These are phyloP conservation scores for Cuculus canorus DNA, from an alignment of 2,797 vertebrate genomes.

Conservation along the genomic window DNA sequence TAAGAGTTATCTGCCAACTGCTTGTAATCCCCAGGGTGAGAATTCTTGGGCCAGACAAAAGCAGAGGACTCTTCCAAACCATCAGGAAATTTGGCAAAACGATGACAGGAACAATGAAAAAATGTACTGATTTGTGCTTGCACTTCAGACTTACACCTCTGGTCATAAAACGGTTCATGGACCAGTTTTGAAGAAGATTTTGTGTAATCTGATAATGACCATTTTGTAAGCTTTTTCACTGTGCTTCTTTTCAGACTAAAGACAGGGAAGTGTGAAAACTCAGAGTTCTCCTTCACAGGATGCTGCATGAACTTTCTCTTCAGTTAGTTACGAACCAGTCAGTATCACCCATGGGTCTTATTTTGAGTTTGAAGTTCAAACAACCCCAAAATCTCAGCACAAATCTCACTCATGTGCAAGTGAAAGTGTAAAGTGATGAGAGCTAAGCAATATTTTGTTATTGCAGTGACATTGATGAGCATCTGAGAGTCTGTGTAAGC, in stretches of 20 bases:
- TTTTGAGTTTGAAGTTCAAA: not conserved
- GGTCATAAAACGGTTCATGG: slow-evolving; percentile 14
- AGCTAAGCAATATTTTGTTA: not conserved
- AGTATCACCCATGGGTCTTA: not conserved
- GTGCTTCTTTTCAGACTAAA: not conserved
- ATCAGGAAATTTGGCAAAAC: slow-evolving; percentile 10
- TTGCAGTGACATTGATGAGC: not conserved
- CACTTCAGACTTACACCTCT: not conserved
- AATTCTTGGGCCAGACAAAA: slow-evolving; percentile 11
- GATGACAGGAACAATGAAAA: slow-evolving; percentile 10
- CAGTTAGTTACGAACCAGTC: not conserved
- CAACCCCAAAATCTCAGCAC: not conserved
- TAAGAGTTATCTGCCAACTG: not conserved
- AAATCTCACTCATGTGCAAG: not conserved
- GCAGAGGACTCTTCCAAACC: not conserved
- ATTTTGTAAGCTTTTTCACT: not conserved
- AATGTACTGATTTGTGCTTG: not conserved
- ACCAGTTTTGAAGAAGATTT: not conserved
- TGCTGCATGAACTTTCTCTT: not conserved
- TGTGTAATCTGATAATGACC: slow-evolving; percentile 7
- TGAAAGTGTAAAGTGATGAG: not conserved
- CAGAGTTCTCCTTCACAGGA: not conserved
- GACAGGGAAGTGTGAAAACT: not conserved
- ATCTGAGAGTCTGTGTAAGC: not conserved
- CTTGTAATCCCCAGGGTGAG: slow-evolving; percentile 23